Base-by-base conservation (phyloP, 2,888 invertebrate genomes). In the Eilema griseolum region DNA sequence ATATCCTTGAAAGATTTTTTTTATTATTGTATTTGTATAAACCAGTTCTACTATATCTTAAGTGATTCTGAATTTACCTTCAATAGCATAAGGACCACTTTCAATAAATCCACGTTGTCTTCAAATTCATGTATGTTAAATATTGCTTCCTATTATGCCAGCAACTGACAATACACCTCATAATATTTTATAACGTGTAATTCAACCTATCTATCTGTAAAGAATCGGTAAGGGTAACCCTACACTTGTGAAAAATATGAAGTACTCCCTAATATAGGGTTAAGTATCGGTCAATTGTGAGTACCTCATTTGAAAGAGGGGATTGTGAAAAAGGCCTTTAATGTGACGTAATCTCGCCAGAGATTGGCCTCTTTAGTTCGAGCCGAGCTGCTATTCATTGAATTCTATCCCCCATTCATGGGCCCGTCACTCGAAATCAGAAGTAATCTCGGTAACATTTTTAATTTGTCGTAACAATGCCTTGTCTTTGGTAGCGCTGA, bases 311-410 rank as follows among this genome's bases (percentile, higher is more conserved):
- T 73, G 73, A 72, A 73, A 74, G 67, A 81, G 75, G 77, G 71
- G 64, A 76, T 77, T 76, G 84, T 71, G 81, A 75, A 83, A 83
- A 82, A 79, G 79, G 77, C 73, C 76, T 80, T 80, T 86, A 88
- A 87, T 86, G 86, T 84, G 88, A 84, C 83, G 85, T 86, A 89
- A 90, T 90, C 87, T 87, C 81, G 82, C 79, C 75, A 82, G 83
- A 88, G 87, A 90, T 90, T 89, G 89, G 83, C 88, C 86, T 87
- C 88, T 89, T 86, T 84, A 83, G 73, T 78, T 73, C 72, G 80
- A 82, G 79, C 80, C 79, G 86, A 79, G 82, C 82, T 83, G 85
- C 88, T 84, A 87, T 89, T 89, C 89, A 89, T 88, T 86, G 89
- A 84, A 87, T 87, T 84, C 85, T 85, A 80, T 83, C 81, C 80